Evolutionary conservation across 1,140 invertebrate species (phyloP), one percentile per base, ranked within the genome.

Genomic region (Macrobrachium rosenbergii): DNA sequence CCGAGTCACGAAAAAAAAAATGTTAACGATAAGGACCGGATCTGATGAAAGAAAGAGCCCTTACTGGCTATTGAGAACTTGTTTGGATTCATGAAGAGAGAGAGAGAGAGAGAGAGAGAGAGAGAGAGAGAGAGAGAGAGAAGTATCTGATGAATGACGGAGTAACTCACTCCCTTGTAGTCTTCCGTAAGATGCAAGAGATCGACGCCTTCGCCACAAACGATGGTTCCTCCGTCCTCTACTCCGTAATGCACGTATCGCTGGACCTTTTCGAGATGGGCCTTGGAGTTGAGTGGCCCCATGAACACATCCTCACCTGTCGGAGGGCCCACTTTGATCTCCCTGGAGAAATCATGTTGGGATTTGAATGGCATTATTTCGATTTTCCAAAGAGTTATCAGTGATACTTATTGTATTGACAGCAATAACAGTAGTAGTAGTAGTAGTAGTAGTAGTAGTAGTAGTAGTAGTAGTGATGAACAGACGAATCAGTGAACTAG

Each of bases 221-320:
- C 75, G 67, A 92, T 88, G 1, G 62, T 89, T 12, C 90, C 92
- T 37, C 92, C 92, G 73, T 92, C 92, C 72, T 91, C 81, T 21
- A 90, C 76, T 10, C 92, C 92, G 21, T 90, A 87, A 19, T 89
- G 88, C 52, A 94, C 90, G 89, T 93, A 94, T 19, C 90, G 87
- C 84, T 90, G 90, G 6, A 94, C 93, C 90, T 94, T 94, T n/a
- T 92, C 91, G 21, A 92, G 91, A 90, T 94, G 94, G 67, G 91
- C 90, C 87, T 92, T 91, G 79, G 93, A 94, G 79, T 94, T 92
- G 17, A 94, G 89, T 7, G 94, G 92, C 11, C 94, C 94, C 88
- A 93, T 90, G 80, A 92, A 92, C 0, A 91, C 91, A 3, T 91
- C 91, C 8, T 90, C 87, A 60, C 92, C 90, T 73, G 88, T 90